These are phyloP conservation scores for Pseudococcus jackbeardsleyi DNA, from an alignment of 2,888 invertebrate species.

Conservation along the genomic window DNA sequence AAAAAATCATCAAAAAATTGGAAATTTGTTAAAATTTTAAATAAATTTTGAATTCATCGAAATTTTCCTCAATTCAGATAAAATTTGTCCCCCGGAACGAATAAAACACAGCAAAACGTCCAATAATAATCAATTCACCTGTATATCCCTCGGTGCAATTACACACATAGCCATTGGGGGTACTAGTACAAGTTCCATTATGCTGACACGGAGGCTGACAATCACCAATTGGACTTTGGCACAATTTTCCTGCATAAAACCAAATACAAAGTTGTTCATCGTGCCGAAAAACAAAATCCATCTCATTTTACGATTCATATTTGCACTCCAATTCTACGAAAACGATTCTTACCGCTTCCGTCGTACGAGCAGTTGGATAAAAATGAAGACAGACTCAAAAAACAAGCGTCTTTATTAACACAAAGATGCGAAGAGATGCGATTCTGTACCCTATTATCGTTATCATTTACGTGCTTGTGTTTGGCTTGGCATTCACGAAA, in stretches of 20 bases:
- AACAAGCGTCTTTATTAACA: constrained; percentile 61
- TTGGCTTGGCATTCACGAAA: constrained; percentile 63
- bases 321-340: constrained; percentile 5
- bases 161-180: constrained; percentile 74
- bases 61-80: not conserved
- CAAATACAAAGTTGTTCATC: not conserved
- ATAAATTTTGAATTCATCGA: not conserved
- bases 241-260: constrained; percentile 67
- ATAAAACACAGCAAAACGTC: constrained; percentile 69
- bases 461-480: constrained; percentile 62
- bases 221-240: constrained; percentile 87
- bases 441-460: constrained; percentile 55
- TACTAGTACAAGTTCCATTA: constrained; percentile 74
- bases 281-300: not conserved
- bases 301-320: not conserved
- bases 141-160: constrained; percentile 75
- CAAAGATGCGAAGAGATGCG: constrained; percentile 62
- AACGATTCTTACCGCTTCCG: constrained; percentile 38
- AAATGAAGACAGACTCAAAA: constrained; percentile 54
- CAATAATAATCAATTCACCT: constrained; percentile 70
- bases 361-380: constrained; percentile 26
- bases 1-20: not conserved
- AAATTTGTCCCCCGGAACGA: too few species aligned
- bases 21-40: not conserved
- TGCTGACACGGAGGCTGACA: constrained; percentile 81